Conservation (phyloP, 2,113 vertebrate genomes). For the Climacteris rufus region DNA sequence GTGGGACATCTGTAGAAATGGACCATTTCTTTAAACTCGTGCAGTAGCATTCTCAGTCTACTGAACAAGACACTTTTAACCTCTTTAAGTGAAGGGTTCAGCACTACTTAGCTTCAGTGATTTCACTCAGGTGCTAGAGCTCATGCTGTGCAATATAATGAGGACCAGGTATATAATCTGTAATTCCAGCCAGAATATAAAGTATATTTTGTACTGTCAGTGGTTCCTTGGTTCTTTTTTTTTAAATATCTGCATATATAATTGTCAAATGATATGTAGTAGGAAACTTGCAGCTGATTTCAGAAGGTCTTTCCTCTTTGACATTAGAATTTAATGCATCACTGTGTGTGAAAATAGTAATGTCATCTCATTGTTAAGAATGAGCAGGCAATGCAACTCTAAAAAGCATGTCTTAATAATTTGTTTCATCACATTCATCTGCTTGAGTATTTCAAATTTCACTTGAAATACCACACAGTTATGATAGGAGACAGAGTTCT, state of each 20-base stretch:
- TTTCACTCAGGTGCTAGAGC: constrained; percentile 26
- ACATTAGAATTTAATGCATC: neutral
- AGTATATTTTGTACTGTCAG: neutral
- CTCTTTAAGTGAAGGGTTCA: constrained; percentile 3
- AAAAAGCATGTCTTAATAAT: neutral
- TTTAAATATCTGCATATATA: neutral
- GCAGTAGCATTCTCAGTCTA: neutral
- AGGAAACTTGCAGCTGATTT: neutral
- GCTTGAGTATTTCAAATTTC: neutral
- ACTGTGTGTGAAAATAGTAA: neutral
- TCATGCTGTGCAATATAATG: neutral
- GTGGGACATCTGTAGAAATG: neutral
- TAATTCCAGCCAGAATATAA: neutral
- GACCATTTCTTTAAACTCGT: neutral
- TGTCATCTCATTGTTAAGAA: neutral
- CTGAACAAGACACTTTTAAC: constrained; percentile 25
- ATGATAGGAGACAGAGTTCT: neutral
- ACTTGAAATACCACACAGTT: neutral
- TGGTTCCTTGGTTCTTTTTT: neutral
- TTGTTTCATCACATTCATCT: neutral
- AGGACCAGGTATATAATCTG: neutral
- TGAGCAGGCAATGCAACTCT: neutral
- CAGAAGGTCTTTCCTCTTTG: neutral
- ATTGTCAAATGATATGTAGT: neutral
- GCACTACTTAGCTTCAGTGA: neutral